Conservation (phyloP, 2,113 vertebrate genomes). For the Haliaeetus leucogaster region DNA sequence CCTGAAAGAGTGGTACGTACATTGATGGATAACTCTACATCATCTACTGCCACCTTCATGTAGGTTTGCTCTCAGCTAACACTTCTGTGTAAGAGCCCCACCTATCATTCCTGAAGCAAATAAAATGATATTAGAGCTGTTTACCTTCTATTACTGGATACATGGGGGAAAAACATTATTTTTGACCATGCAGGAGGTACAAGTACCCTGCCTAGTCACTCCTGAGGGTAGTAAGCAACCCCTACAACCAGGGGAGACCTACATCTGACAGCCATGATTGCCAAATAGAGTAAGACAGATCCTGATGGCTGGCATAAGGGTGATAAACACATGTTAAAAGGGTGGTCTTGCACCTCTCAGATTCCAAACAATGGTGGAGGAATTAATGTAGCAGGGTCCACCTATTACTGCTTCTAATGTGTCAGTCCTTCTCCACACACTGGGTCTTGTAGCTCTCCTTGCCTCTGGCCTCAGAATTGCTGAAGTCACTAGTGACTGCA, state of each 20-base stretch:
- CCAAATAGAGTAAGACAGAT: not conserved
- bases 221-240: not conserved
- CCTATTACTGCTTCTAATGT: not conserved
- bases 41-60: not conserved
- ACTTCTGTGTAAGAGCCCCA: not conserved
- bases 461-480: not conserved
- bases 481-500: not conserved
- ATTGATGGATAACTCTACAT: not conserved
- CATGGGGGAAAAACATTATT: rapidly evolving
- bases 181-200: not conserved
- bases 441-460: not conserved
- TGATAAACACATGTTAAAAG: not conserved
- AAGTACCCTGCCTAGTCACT: not conserved
- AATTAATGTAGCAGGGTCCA: not conserved
- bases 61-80: not conserved
- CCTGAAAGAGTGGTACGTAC: not conserved
- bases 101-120: not conserved
- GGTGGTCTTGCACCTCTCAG: not conserved
- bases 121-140: not conserved
- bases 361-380: not conserved
- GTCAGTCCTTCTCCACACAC: not conserved
- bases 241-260: not conserved
- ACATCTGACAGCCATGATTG: not conserved
- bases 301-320: not conserved
- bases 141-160: not conserved